Evolutionary conservation across 2,113 vertebrate species (phyloP).

Genomic region (Coregonus clupeaformis): DNA sequence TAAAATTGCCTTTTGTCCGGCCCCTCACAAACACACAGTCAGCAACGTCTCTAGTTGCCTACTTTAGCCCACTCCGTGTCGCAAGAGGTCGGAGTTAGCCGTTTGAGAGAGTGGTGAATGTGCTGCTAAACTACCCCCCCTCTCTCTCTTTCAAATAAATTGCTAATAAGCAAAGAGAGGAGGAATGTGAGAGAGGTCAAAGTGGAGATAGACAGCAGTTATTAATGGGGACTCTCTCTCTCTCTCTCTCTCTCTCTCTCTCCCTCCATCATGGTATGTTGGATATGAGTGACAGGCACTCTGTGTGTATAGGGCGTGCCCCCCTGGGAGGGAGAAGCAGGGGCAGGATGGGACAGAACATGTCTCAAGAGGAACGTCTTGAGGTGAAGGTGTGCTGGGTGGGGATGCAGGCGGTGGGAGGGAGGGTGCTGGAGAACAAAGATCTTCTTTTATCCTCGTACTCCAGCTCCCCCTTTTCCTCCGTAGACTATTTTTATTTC

Average conservation of each 20-base stretch:
- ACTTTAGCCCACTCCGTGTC: slow-evolving; percentile 51
- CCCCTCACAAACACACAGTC: too few species aligned
- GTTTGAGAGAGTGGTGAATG: too few species aligned
- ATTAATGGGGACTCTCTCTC: slow-evolving; percentile 15
- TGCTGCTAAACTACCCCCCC: too few species aligned
- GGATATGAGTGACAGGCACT: background rate
- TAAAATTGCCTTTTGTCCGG: too few species aligned
- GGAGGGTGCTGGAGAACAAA: too few species aligned
- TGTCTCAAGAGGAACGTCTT: background rate
- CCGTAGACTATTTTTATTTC: background rate
- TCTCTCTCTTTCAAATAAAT: too few species aligned
- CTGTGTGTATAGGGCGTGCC: background rate
- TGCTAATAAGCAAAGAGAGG: background rate
- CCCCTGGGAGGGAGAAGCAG: background rate
- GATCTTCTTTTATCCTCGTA: background rate
- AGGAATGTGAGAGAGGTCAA: background rate
- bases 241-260: slow-evolving; percentile 15
- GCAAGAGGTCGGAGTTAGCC: too few species aligned
- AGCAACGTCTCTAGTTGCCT: slow-evolving; percentile 51
- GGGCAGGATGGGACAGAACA: slow-evolving; percentile 1
- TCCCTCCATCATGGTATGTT: background rate
- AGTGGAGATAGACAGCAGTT: background rate
- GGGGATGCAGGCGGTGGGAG: background rate
- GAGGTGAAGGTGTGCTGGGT: background rate
- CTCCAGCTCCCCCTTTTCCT: background rate